A percentile compares a stretch with the other conserved stretches of the same genome.
phyloP scores from a whole-genome alignment of 2,888 invertebrate genomes.

The Bibio marci region DNA sequence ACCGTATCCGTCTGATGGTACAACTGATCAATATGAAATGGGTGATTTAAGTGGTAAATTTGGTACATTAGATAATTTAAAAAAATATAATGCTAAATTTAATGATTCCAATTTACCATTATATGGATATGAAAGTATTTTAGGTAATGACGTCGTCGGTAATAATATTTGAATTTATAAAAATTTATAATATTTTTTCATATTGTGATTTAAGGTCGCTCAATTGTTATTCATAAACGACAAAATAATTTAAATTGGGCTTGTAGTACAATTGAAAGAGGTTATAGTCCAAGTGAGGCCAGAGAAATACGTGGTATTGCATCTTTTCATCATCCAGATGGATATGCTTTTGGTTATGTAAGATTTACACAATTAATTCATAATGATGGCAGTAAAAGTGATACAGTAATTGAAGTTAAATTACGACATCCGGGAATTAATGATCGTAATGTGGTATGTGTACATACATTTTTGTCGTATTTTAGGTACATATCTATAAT shows the following conservation, averaged over 20 bases:
- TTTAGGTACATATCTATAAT: constrained; percentile 1
- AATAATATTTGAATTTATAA: neutral
- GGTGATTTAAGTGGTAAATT: constrained; percentile 79
- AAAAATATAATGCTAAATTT: constrained; percentile 37
- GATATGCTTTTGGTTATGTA: constrained; percentile 72
- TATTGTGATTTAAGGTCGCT: constrained; percentile 35
- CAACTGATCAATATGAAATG: constrained; percentile 71
- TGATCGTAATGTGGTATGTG: constrained; percentile 58
- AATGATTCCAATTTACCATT: constrained; percentile 71
- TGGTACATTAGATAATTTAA: constrained; percentile 51
- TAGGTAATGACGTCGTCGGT: constrained; percentile 32
- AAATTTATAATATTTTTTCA: neutral
- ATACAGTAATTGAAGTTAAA: constrained; percentile 80
- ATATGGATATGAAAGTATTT: constrained; percentile 62
- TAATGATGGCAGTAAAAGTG: constrained; percentile 69
- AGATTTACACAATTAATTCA: constrained; percentile 80
- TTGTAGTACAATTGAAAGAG: constrained; percentile 70
- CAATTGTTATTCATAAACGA: constrained; percentile 65
- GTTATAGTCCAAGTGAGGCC: constrained; percentile 75
- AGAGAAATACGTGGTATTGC: constrained; percentile 73
- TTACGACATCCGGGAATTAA: constrained; percentile 72
- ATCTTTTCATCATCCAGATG: constrained; percentile 78
- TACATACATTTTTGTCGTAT: constrained; percentile 1
- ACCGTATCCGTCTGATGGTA: constrained; percentile 46
- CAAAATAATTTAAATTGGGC: constrained; percentile 52